Conservation (phyloP, 2,113 vertebrate genomes). For the Callithrix jacchus region DNA sequence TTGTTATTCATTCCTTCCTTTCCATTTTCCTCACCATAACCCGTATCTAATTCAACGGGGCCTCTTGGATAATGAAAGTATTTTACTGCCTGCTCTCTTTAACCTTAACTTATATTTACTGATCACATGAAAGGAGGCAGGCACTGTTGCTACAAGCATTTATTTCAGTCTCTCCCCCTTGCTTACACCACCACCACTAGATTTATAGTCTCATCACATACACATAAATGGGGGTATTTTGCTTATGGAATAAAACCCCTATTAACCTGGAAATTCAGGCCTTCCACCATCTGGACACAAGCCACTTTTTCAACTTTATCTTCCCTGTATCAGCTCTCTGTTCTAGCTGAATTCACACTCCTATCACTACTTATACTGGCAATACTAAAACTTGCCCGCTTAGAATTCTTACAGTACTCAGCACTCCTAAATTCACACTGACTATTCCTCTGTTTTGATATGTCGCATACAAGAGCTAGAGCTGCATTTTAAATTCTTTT, state of each 20-base stretch:
- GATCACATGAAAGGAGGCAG: neutral
- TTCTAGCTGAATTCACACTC: neutral
- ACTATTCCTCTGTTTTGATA: neutral
- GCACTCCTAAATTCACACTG: neutral
- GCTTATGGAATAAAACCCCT: neutral
- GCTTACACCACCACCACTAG: neutral
- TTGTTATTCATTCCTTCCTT: neutral
- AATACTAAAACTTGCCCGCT: neutral
- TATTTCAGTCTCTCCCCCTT: neutral
- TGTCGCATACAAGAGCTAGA: neutral
- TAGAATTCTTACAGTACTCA: neutral
- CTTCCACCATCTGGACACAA: neutral
- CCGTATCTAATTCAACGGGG: neutral
- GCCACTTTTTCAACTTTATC: neutral
- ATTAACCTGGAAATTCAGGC: neutral
- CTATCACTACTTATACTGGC: neutral
- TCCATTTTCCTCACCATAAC: neutral
- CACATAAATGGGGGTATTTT: neutral
- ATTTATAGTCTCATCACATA: neutral
- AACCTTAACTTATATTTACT: neutral
- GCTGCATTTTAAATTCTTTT: neutral
- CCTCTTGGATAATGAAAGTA: neutral
- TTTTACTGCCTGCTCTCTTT: neutral
- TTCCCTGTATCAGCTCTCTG: neutral
- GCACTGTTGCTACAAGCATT: no score